A percentile compares a stretch with the other conserved stretches of the same genome.
These are phyloP conservation scores for Cepaea nemoralis DNA, from an alignment of 1,140 invertebrate genomes.

Conservation along the genomic window DNA sequence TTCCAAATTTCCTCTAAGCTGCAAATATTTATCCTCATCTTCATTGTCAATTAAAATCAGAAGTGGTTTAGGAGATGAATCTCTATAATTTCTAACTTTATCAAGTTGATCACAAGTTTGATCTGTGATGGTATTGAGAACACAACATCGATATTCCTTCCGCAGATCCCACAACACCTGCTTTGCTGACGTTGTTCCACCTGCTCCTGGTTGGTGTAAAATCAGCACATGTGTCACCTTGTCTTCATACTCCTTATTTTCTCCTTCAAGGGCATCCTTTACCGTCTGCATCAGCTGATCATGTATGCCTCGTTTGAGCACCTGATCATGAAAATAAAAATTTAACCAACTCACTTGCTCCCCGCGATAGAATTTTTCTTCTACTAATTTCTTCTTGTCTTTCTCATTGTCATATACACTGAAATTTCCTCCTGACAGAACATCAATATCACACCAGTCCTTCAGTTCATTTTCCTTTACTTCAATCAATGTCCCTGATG, in stretches of 20 bases:
- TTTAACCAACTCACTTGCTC: conserved; percentile 55
- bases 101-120: conserved; percentile 51
- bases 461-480: conserved; percentile 51
- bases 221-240: conserved; percentile 49
- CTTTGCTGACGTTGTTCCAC: conserved; percentile 59
- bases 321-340: conserved; percentile 54
- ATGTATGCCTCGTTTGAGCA: conserved; percentile 49
- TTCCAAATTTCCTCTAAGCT: conserved; percentile 48
- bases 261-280: conserved; percentile 44
- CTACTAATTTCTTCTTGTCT: conserved; percentile 35
- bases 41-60: conserved; percentile 60
- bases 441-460: conserved; percentile 53
- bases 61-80: conserved; percentile 48
- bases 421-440: conserved; percentile 53
- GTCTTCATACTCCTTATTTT: conserved; percentile 46
- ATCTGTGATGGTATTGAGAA: conserved; percentile 53
- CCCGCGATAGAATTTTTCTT: conserved; percentile 55
- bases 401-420: conserved; percentile 35
- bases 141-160: conserved; percentile 52
- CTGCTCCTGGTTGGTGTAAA: conserved; percentile 59
- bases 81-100: conserved; percentile 45
- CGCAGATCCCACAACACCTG: conserved; percentile 58
- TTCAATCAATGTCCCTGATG: conserved; percentile 49
- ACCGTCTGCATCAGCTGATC: conserved; percentile 38
- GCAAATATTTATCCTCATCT: conserved; percentile 55